Conservation (phyloP, 2,888 invertebrate species). For the Halictus ligatus region DNA sequence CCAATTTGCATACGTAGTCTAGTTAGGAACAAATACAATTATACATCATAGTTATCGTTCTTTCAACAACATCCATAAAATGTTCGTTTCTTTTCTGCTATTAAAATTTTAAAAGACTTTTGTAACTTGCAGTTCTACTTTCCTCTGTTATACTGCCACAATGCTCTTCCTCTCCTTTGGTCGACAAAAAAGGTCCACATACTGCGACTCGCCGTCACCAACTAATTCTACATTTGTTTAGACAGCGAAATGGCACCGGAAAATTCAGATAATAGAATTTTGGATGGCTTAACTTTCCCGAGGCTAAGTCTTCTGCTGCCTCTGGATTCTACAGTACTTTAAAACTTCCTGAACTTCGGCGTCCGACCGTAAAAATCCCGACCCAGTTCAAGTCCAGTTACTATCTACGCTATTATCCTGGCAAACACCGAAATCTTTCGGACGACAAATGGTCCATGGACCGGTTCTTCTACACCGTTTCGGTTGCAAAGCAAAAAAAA, state of each 20-base stretch:
- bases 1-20: no score
- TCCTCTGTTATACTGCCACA: background rate
- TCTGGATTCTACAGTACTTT: background rate
- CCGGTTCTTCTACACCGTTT: background rate
- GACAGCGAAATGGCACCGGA: background rate
- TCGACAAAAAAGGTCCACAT: background rate
- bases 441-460: background rate
- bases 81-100: background rate
- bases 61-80: background rate
- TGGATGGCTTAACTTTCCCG: background rate
- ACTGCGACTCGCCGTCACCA: background rate
- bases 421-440: background rate
- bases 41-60: no score
- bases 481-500: background rate
- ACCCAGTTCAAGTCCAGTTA: slow-evolving; percentile 7
- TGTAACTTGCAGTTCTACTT: background rate
- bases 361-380: slow-evolving; percentile 11
- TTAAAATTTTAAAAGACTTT: background rate
- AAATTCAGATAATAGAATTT: slow-evolving; percentile 11
- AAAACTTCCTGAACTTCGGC: background rate
- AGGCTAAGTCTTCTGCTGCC: background rate
- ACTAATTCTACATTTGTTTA: background rate
- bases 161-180: background rate
- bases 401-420: background rate
- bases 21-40: no score